Conservation (phyloP, 2,113 vertebrate species). For the Egretta garzetta region DNA sequence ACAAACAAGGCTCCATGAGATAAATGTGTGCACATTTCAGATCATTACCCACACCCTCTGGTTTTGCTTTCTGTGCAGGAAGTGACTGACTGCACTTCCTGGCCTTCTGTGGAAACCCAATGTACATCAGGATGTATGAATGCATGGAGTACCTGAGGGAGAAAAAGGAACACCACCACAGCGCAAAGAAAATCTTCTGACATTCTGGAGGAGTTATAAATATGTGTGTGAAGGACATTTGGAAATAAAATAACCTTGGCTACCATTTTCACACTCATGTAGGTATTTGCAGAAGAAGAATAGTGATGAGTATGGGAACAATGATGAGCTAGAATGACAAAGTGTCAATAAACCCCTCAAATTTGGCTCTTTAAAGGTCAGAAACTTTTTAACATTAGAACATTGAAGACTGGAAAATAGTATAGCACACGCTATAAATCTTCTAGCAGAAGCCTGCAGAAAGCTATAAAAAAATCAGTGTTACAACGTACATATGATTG, state of each 20-base stretch:
- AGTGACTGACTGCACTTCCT: neutral
- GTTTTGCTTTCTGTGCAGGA: neutral
- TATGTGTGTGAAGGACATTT: neutral
- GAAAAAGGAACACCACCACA: neutral
- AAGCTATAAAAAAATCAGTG: slow-evolving; percentile 41
- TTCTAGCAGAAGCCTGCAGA: neutral
- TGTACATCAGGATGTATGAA: neutral
- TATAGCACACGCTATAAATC: neutral
- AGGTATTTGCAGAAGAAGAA: slow-evolving; percentile 24
- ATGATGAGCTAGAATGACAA: slow-evolving; percentile 16
- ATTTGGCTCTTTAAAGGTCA: slow-evolving; percentile 52
- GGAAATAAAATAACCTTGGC: slow-evolving; percentile 9
- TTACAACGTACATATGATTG: slow-evolving; percentile 35
- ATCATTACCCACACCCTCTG: neutral
- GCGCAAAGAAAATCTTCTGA: neutral
- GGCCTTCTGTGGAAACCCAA: neutral
- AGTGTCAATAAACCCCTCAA: slow-evolving; percentile 5
- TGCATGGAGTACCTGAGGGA: neutral
- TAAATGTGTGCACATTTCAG: neutral
- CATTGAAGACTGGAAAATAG: neutral
- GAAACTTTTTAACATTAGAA: slow-evolving; percentile 35
- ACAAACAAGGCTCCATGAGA: neutral
- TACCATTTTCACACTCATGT: neutral
- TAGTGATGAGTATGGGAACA: neutral
- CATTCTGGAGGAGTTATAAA: slow-evolving; percentile 3